A percentile compares a stretch with the other conserved stretches of the same genome.
phyloP scores from a whole-genome alignment of 2,888 invertebrate genomes.

The Ptychoptera albimana region DNA sequence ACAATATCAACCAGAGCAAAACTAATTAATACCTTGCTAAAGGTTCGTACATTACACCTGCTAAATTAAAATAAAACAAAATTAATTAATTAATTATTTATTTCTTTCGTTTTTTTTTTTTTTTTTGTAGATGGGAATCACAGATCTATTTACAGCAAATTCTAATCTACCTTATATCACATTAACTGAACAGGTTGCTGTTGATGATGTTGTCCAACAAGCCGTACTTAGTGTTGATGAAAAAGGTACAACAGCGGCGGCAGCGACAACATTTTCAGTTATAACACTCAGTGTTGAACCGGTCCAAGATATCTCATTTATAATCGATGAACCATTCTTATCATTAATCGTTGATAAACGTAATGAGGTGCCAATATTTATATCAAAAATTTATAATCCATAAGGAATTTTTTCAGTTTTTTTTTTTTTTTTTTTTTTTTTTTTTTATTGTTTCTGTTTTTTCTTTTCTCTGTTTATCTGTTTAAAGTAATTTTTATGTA shows the following conservation, averaged over 20 bases:
- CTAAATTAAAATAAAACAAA: neutral
- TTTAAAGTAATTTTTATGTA: too few relatives aligned
- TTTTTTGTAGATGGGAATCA: constrained; percentile 32
- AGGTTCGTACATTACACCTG: constrained; percentile 9
- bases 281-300: constrained; percentile 33
- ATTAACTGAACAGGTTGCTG: constrained; percentile 13
- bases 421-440: too few relatives aligned
- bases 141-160: constrained; percentile 27
- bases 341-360: constrained; percentile 33
- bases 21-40: constrained; percentile 11
- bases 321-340: constrained; percentile 34
- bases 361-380: constrained; percentile 33
- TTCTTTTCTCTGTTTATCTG: too few relatives aligned
- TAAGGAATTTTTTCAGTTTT: too few relatives aligned
- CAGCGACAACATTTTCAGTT: constrained; percentile 31
- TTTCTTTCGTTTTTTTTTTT: neutral
- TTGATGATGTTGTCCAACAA: constrained; percentile 34
- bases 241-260: constrained; percentile 34
- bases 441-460: too few relatives aligned
- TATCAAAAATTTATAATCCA: constrained; percentile 35
- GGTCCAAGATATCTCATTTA: constrained; percentile 23
- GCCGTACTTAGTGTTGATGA: constrained; percentile 37
- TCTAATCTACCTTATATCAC: constrained; percentile 26
- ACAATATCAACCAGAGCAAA: constrained; percentile 10
- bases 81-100: neutral